Conservation (phyloP, 2,113 vertebrate species). For the Clupea harengus region DNA sequence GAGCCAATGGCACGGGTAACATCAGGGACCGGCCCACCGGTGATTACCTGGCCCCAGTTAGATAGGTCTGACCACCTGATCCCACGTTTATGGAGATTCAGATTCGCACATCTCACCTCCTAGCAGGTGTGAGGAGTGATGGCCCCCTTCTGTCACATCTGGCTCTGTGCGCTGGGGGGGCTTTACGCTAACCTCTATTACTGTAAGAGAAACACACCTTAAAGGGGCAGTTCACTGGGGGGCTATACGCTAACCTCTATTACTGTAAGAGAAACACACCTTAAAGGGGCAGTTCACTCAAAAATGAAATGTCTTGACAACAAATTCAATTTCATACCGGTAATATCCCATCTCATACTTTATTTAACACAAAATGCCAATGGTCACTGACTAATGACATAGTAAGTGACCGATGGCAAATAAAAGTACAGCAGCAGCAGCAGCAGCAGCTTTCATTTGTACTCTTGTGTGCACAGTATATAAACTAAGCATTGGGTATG, state of each 20-base stretch:
- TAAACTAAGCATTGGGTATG: neutral
- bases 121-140: neutral
- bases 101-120: neutral
- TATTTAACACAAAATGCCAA: too few relatives aligned
- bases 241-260: too few relatives aligned
- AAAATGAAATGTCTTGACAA: neutral
- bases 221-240: neutral
- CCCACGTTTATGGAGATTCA: neutral
- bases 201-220: neutral
- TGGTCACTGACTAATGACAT: too few relatives aligned
- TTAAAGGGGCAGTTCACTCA: neutral
- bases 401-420: too few relatives aligned
- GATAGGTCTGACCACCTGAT: neutral
- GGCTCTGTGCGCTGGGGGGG: neutral
- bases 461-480: neutral
- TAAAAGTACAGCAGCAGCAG: too few relatives aligned
- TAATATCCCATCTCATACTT: too few relatives aligned
- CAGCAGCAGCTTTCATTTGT: too few relatives aligned
- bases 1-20: neutral
- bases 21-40: neutral
- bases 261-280: neutral
- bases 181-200: neutral
- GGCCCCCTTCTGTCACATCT: neutral
- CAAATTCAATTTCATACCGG: neutral
- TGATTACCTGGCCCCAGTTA: neutral